These are phyloP conservation scores for Aphis gossypii DNA, from an alignment of 1,140 invertebrate species.

Conservation along the genomic window DNA sequence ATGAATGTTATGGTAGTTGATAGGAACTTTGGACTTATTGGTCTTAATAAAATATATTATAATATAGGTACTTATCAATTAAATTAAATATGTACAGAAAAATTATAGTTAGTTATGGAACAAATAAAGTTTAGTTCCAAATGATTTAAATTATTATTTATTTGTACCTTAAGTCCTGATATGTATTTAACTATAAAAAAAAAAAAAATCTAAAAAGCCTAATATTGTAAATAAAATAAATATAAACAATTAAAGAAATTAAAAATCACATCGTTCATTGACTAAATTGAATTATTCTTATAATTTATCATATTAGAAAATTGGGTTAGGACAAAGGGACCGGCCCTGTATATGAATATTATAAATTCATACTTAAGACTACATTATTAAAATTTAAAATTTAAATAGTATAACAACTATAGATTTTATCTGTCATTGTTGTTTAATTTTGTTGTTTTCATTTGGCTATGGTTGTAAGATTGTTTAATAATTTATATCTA, in stretches of 20 bases:
- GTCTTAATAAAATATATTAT: neutral
- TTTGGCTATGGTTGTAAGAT: neutral
- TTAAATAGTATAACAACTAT: neutral
- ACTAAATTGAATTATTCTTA: neutral
- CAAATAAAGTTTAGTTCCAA: neutral
- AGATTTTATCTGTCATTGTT: neutral
- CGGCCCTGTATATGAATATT: neutral
- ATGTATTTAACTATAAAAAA: neutral
- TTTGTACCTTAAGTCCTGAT: neutral
- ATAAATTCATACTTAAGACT: neutral
- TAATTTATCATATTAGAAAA: neutral
- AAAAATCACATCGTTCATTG: too few relatives aligned
- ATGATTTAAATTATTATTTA: neutral
- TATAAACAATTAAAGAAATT: too few relatives aligned
- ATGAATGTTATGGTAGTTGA: neutral
- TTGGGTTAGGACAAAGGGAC: neutral
- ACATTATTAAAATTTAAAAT: slow-evolving; percentile 10
- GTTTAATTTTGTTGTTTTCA: slow-evolving; percentile 12
- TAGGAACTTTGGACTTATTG: neutral
- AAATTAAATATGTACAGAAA: neutral
- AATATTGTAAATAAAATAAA: too few relatives aligned
- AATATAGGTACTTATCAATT: neutral
- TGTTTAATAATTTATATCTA: slow-evolving; percentile 12
- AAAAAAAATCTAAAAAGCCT: neutral
- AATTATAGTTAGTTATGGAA: neutral